These are phyloP conservation scores for Dascillus cervinus DNA, from an alignment of 2,888 invertebrate species.

Conservation along the genomic window DNA sequence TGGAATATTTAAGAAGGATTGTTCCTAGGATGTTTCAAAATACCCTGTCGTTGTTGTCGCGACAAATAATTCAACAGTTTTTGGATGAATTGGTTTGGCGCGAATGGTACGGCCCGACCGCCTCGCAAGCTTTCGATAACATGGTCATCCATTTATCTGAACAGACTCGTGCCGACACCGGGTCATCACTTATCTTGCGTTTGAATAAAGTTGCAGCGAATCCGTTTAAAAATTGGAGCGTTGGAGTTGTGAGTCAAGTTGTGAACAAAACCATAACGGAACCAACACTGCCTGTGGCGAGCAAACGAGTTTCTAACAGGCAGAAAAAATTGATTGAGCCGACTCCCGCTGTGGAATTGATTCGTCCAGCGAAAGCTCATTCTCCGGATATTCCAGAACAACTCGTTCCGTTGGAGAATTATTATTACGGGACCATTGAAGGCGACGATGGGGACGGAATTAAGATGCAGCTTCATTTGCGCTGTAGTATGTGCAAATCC, in stretches of 20 bases:
- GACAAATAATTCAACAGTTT: slow-evolving; percentile 85
- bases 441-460: slow-evolving; percentile 26
- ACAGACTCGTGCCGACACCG: slow-evolving; percentile 63
- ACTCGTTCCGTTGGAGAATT: slow-evolving; percentile 52
- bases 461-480: slow-evolving; percentile 32
- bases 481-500: slow-evolving; percentile 37
- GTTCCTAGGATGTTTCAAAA: slow-evolving; percentile 90
- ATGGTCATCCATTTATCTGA: slow-evolving; percentile 72
- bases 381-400: slow-evolving; percentile 39
- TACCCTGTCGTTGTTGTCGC: slow-evolving; percentile 70
- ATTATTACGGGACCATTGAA: slow-evolving; percentile 54
- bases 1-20: slow-evolving; percentile 79
- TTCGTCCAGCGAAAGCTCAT: slow-evolving; percentile 38
- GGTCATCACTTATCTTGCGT: slow-evolving; percentile 55
- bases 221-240: slow-evolving; percentile 60
- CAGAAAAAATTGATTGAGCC: slow-evolving; percentile 23
- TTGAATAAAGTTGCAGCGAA: slow-evolving; percentile 60
- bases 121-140: slow-evolving; percentile 72
- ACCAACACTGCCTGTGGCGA: slow-evolving; percentile 5
- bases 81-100: slow-evolving; percentile 84
- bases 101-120: slow-evolving; percentile 73
- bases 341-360: slow-evolving; percentile 27
- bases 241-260: slow-evolving; percentile 14
- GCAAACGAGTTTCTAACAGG: slow-evolving; percentile 11
- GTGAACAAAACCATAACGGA: slow-evolving; percentile 8